Conservation (phyloP, 2,797 vertebrate species). For the Telmatherina bonti region DNA sequence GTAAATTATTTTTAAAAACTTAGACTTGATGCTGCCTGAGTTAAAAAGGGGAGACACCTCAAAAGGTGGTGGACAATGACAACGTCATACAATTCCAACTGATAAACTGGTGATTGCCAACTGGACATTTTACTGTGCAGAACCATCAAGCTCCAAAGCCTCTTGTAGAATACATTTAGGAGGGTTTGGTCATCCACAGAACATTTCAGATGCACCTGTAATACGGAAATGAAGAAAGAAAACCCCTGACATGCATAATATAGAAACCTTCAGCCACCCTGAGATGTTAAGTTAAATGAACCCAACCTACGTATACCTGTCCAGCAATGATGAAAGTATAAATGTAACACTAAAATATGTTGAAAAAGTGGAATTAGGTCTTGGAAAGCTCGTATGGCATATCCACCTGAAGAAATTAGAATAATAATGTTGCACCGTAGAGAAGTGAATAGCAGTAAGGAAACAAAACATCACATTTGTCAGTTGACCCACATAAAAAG, state of each 20-base stretch:
- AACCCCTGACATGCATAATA: neutral
- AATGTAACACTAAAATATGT: conserved; percentile 46
- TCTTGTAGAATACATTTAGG: no score
- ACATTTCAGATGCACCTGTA: neutral
- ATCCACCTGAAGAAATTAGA: conserved; percentile 73
- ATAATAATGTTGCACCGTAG: conserved; percentile 63
- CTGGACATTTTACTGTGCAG: no score
- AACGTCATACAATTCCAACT: neutral
- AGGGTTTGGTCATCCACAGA: neutral
- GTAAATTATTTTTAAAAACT: no score
- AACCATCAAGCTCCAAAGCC: no score
- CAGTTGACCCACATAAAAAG: conserved; percentile 64
- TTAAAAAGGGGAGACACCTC: neutral
- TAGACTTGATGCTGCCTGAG: no score
- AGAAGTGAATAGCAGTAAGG: conserved; percentile 56
- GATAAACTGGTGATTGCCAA: neutral
- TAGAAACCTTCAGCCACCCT: neutral
- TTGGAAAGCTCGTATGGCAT: conserved; percentile 24
- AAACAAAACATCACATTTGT: conserved; percentile 61
- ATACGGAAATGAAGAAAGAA: neutral
- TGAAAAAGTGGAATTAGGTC: conserved; percentile 42
- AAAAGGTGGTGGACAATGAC: neutral
- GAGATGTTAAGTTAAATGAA: neutral
- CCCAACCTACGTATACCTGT: conserved; percentile 29
- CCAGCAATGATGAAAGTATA: conserved; percentile 33